Base-by-base conservation (phyloP, 2,888 invertebrate species). In the Apotomis betuletana region DNA sequence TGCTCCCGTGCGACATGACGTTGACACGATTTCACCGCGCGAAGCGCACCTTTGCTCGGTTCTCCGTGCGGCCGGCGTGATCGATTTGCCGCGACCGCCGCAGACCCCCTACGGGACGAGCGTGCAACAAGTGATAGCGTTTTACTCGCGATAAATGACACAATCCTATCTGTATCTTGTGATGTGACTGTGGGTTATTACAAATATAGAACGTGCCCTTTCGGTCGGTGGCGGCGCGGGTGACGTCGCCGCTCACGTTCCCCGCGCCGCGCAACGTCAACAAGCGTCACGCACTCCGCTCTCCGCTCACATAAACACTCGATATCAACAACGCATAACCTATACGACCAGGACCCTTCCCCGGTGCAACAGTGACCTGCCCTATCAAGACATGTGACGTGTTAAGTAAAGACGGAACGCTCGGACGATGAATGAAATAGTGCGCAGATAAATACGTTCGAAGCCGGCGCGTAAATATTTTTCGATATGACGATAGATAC, bases 121-220 rank as follows among this genome's bases (percentile, higher is more conserved):
- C 87, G 92, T 90, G 93, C 91, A 93, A 92, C 93, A 92, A 93
- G 92, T 92, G 91, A 91, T 87, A 87, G 80, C 83, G 78, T 81
- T 82, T 83, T 87, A 86, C 82, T 83, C 77, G 80, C 78, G 79
- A 86, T 85, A 86, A 85, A 84, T 84, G 80, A 84, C 81, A 82
- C 81, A 83, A 82, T 83, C 79, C 80, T 83, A 86, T 84, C 79
- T 83, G 86, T 85, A 80, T 82, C 77, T 81, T 80, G 78, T 89
- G 88, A 89, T 90, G 90, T 89, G 90, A 90, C 88, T 83, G 87
- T 87, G 87, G 87, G 84, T 85, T 86, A 79, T 81, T 84, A 83
- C 88, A 90, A 90, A 92, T 90, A 92, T 92, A 92, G 91, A 91
- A 88, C 88, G 90, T 90, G 90, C 88, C 90, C 91, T 90, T 90